Evolutionary conservation across 2,113 vertebrate species (phyloP), one percentile per base, ranked within the genome.

Genomic region (Balaeniceps rex): DNA sequence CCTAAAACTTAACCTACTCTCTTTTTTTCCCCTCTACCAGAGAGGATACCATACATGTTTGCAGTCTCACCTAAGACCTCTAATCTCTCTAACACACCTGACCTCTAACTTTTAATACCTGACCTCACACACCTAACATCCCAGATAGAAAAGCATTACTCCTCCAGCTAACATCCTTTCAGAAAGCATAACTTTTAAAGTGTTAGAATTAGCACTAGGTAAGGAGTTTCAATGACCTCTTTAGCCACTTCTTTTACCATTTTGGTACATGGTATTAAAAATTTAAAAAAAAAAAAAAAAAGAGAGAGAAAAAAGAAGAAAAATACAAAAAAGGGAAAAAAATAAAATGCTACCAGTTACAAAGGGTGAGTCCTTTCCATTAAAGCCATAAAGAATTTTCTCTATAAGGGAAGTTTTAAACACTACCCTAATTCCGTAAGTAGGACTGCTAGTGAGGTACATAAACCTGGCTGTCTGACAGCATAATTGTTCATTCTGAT

Each of bases 251-350:
- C 24, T 36, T 70, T 49, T 64, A 42, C 14, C 13, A 55, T 68
- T 60, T 89, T 19, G 6, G 26, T 42, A 75, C 9, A 23, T 1
- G 2, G 2, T 29, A 58, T 40, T 19, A 24, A 52, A 79, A 77
- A 55, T 15, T 0, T 54, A 23, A 46, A 49, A 46, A 25, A 13
- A 42, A 51, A 15, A 6, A n/a, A 14, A n/a, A 26, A 16, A 9
- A 11, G 5, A 16, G n/a, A n/a, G n/a, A n/a, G n/a, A n/a, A n/a
- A 19, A 4, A 28, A 29, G 2, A 38, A 19, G 0, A 47, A 68
- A 44, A 61, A 15, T 11, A 40, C 40, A 9, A 16, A 18, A 13
- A 6, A 6, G 0, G 2, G 1, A 3, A 7, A 14, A 34, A 12
- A 23, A 49, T 4, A 36, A 36, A 29, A 19, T 3, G 46, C 10